Percentiles rank a stretch among this genome's conserved stretches.
Conservation (phyloP, 2,797 vertebrate species). For the Chloroceryle inda region DNA sequence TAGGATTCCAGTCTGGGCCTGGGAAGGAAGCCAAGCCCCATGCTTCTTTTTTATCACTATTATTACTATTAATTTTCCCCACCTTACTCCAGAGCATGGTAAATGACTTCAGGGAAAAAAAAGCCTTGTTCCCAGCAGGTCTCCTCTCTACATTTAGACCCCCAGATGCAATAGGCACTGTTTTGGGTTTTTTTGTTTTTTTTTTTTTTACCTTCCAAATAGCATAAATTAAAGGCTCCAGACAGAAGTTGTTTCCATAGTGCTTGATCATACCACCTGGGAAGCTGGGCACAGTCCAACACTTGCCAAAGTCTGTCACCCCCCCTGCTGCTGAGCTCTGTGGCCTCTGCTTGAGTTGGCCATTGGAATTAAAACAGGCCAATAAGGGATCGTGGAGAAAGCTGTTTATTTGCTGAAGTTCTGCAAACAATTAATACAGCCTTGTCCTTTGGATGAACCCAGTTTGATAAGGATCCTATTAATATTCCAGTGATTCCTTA, state of each 20-base stretch:
- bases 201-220: not conserved
- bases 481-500: not conserved
- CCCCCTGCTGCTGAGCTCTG: accelerated
- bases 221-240: not conserved
- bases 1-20: not conserved
- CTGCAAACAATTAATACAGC: slow-evolving; percentile 27
- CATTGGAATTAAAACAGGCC: not conserved
- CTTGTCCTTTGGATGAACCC: slow-evolving; percentile 45
- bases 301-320: not conserved
- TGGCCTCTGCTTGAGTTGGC: not conserved
- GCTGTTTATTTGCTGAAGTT: not conserved
- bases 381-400: not conserved
- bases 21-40: not conserved
- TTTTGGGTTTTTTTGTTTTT: not conserved
- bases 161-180: not conserved
- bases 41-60: not conserved
- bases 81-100: not conserved
- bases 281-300: not conserved
- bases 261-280: not conserved
- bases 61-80: not conserved
- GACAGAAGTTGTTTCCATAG: not conserved
- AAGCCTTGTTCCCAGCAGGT: not conserved
- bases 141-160: not conserved
- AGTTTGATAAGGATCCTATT: slow-evolving; percentile 39
- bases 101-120: not conserved